phyloP scores from a whole-genome alignment of 2,113 vertebrate genomes.

The Pedionomus torquatus region DNA sequence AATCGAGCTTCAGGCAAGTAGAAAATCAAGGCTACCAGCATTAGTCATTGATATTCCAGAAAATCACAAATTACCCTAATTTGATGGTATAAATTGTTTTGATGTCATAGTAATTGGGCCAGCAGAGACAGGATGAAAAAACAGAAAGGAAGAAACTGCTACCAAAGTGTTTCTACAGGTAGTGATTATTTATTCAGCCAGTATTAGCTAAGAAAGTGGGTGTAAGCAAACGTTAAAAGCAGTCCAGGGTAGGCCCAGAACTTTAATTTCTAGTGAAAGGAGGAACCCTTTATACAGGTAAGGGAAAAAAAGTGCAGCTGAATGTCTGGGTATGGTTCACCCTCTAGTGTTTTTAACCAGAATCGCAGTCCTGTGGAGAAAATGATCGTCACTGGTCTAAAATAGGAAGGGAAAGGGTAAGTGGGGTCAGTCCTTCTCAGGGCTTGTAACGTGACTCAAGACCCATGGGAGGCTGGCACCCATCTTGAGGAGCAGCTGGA shows the following conservation, averaged over 20 bases:
- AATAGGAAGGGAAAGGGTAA: not conserved
- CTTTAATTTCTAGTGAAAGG: not conserved
- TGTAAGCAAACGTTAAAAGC: not conserved
- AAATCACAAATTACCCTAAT: not conserved
- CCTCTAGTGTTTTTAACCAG: conserved; percentile 37
- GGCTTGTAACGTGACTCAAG: not conserved
- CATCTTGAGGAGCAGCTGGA: not conserved
- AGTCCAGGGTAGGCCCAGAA: not conserved
- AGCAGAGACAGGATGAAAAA: not conserved
- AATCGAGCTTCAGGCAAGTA: not conserved
- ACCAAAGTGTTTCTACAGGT: not conserved
- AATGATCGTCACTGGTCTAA: not conserved
- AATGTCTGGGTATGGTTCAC: not conserved
- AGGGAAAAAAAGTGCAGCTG: not conserved
- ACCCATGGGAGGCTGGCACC: not conserved
- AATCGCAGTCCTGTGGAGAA: not conserved
- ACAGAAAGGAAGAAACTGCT: not conserved
- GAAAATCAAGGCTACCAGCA: not conserved
- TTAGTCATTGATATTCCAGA: not conserved
- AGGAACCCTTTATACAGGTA: not conserved
- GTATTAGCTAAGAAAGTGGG: not conserved
- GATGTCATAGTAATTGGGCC: not conserved
- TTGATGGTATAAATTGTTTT: accelerated
- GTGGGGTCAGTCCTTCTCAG: not conserved
- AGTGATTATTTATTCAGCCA: not conserved